Base-by-base conservation (phyloP, 2,888 invertebrate species). In the Pomacea canaliculata region DNA sequence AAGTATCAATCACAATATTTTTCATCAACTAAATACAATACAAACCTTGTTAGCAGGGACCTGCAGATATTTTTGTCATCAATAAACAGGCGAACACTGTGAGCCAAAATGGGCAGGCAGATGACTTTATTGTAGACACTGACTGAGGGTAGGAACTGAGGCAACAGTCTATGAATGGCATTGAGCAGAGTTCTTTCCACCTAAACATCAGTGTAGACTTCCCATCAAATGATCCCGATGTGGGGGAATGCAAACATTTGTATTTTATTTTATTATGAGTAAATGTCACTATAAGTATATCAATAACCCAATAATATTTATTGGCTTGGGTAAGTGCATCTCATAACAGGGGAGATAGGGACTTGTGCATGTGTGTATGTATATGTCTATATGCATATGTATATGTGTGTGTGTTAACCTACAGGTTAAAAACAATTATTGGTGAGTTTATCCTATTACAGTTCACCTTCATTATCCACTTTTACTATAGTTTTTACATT, bases 101-200 rank as follows among this genome's bases (percentile, higher is more conserved):
- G 84, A 27, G 85, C 84, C 49, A 86, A 73, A 48, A 87, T 75
- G 19, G 87, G 88, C 59, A 85, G 78, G 56, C 85, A 76, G 12
- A 78, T 67, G 1, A 81, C 78, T 0, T 80, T 79, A 66, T 81
- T 78, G 19, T 76, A 71, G 12, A 76, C 67, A n/a, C 83, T 73
- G 67, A 83, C 76, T 67, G 71, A 79, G 23, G 81, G 77, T 4
- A 87, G 78, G 72, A 85, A 85, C 60, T 73, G 71, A 18, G 82
- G 78, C n/a, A 86, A 73, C 51, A 79, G 78, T 48, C 78, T 78
- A 70, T 84, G 79, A 0, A 84, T 70, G 49, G 83, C 83, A 27
- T 77, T 78, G 46, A 87, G 75, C 78, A 87, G 83, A 56, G 79
- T 75, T 76, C 84, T 87, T 81, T 87, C 87, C 10, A 87, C 85